phyloP scores from a whole-genome alignment of 2,888 invertebrate species.

The Cryptocheilus praepositus region DNA sequence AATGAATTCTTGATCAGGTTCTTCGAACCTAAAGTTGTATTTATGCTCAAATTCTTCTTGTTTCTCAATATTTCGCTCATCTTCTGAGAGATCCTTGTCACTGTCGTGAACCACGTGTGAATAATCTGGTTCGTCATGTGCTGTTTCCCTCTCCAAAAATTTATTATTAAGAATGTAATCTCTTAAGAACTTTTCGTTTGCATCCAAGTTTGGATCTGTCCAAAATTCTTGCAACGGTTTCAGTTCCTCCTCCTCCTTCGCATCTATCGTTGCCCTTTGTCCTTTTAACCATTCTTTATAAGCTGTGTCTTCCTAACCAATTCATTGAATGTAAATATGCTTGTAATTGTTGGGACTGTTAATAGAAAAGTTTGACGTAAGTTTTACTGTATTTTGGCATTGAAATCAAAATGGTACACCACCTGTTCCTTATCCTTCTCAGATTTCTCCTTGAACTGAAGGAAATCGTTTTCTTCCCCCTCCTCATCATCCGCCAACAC shows the following conservation, averaged over 20 bases:
- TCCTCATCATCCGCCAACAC: conserved; percentile 77
- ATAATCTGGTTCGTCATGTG: conserved; percentile 44
- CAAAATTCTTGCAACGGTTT: conserved; percentile 89
- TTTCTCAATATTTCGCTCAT: conserved; percentile 86
- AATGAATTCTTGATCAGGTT: conserved; percentile 94
- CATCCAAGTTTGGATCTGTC: conserved; percentile 87
- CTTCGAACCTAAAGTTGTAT: conserved; percentile 97
- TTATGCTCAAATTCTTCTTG: conserved; percentile 95
- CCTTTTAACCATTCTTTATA: conserved; percentile 90
- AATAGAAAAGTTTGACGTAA: background rate
- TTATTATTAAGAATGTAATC: conserved; percentile 94
- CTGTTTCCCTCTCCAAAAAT: conserved; percentile 71
- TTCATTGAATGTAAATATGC: conserved; percentile 9
- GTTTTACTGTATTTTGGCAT: background rate
- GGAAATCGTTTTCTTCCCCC: conserved; percentile 73
- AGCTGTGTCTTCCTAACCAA: conserved; percentile 76
- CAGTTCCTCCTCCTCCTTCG: conserved; percentile 79
- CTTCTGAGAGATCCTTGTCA: conserved; percentile 82
- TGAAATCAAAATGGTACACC: conserved; percentile 7
- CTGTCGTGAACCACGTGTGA: conserved; percentile 70
- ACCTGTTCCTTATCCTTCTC: conserved; percentile 73
- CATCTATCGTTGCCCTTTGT: conserved; percentile 79
- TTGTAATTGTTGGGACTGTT: background rate
- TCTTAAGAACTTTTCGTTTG: conserved; percentile 91
- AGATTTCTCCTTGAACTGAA: conserved; percentile 69